A percentile compares a stretch with the other conserved stretches of the same genome.
Conservation (phyloP, 2,888 invertebrate species). For the Stegana nigrithorax region DNA sequence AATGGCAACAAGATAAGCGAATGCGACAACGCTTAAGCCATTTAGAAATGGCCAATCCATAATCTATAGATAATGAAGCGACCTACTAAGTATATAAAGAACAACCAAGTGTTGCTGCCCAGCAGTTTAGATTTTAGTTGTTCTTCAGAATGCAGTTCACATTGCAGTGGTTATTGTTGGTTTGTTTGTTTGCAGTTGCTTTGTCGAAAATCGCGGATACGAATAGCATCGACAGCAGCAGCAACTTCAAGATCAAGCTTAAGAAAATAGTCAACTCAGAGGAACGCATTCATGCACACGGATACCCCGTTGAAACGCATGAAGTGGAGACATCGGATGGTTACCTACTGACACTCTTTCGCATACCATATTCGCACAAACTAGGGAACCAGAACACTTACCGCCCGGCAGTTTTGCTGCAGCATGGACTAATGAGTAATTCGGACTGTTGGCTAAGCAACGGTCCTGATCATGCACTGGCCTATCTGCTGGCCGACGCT, state of each 20-base stretch:
- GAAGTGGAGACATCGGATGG: slow-evolving; percentile 57
- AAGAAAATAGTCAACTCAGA: no score
- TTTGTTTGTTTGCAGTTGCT: slow-evolving; percentile 19
- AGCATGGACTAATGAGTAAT: slow-evolving; percentile 69
- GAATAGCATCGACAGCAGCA: no score
- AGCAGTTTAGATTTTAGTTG: no score
- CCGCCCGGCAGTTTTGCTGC: slow-evolving; percentile 69
- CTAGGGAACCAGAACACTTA: slow-evolving; percentile 51
- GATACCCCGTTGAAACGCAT: slow-evolving; percentile 78
- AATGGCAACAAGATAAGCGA: no score
- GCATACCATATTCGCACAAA: slow-evolving; percentile 61
- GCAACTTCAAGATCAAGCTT: no score
- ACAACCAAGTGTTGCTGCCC: not conserved
- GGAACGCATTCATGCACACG: slow-evolving; percentile 63
- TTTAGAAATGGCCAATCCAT: no score
- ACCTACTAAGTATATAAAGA: no score
- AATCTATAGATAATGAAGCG: no score
- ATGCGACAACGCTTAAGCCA: no score
- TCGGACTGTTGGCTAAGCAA: slow-evolving; percentile 59
- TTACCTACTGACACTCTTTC: slow-evolving; percentile 59
- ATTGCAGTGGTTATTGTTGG: slow-evolving; percentile 9
- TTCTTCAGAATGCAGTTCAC: not conserved
- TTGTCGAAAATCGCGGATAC: no score
- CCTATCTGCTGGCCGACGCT: slow-evolving; percentile 61
- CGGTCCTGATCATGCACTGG: slow-evolving; percentile 57